Evolutionary conservation across 2,888 invertebrate species (phyloP).

Genomic region (Synanthedon tipuliformis): DNA sequence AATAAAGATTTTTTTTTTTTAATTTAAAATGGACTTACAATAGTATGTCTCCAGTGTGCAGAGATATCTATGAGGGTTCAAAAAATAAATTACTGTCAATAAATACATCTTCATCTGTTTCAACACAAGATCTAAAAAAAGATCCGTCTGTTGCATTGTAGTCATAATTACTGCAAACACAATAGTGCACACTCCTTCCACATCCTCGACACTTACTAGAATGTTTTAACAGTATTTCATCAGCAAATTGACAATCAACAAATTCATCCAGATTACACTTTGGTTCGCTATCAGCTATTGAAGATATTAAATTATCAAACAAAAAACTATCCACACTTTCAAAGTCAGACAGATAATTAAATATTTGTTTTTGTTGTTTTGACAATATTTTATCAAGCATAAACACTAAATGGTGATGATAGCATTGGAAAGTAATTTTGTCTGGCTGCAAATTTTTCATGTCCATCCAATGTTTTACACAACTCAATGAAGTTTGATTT

Average conservation of each 20-base stretch:
- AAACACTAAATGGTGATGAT: conserved; percentile 96
- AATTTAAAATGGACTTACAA: too few species aligned
- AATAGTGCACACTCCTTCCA: conserved; percentile 45
- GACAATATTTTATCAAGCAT: conserved; percentile 90
- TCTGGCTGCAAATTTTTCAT: conserved; percentile 74
- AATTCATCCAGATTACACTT: conserved; percentile 32
- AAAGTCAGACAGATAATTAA: conserved; percentile 81
- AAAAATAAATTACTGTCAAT: conserved; percentile 57
- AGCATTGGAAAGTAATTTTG: conserved; percentile 80
- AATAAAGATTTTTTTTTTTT: too few species aligned
- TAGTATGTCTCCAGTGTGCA: too few species aligned
- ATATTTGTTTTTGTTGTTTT: conserved; percentile 77
- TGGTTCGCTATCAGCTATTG: conserved; percentile 27
- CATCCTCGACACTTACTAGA: conserved; percentile 51
- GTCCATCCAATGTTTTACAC: conserved; percentile 85
- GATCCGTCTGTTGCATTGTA: conserved; percentile 34
- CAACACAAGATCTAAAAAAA: conserved; percentile 43
- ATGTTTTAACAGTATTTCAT: conserved; percentile 52
- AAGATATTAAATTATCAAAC: conserved; percentile 63
- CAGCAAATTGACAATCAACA: conserved; percentile 43
- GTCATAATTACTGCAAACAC: conserved; percentile 47
- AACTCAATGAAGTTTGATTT: conserved; percentile 76
- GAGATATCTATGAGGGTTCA: conserved; percentile 9
- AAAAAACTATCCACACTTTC: conserved; percentile 79
- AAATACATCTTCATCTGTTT: conserved; percentile 44